A percentile compares a stretch with the other conserved stretches of the same genome.
Conservation (phyloP, 2,888 invertebrate species). For the Platycheirus albimanus region DNA sequence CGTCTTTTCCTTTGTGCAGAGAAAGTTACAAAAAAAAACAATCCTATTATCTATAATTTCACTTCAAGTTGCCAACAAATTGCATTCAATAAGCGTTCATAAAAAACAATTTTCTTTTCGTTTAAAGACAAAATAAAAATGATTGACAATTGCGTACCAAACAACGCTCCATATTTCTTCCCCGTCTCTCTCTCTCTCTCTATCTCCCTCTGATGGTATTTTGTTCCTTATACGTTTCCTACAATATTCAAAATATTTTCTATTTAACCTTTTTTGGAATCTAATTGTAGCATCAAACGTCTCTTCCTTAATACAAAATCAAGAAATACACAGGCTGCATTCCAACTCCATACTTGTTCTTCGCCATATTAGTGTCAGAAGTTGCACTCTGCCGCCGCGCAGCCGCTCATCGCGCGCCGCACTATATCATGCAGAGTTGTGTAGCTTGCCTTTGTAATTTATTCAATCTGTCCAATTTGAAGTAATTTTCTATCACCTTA, state of each 20-base stretch:
- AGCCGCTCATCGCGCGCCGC: too few species aligned
- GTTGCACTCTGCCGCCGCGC: neutral
- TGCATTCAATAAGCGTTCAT: constrained; percentile 12
- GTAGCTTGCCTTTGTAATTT: constrained; percentile 14
- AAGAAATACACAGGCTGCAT: constrained; percentile 29
- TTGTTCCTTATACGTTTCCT: constrained; percentile 16
- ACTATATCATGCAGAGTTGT: too few species aligned
- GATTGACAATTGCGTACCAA: constrained; percentile 44
- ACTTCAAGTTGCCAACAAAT: constrained; percentile 11
- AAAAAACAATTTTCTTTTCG: neutral
- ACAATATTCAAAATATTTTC: constrained; percentile 38
- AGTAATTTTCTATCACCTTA: constrained; percentile 64
- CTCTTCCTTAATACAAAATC: constrained; percentile 19
- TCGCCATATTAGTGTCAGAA: constrained; percentile 27
- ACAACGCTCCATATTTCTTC: neutral
- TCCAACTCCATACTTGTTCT: constrained; percentile 46
- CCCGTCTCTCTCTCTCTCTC: neutral
- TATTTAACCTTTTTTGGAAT: constrained; percentile 42
- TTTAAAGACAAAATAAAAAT: neutral
- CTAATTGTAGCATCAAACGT: constrained; percentile 10
- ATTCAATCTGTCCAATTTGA: constrained; percentile 31
- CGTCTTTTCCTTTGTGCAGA: neutral
- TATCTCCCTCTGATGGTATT: neutral
- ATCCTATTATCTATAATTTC: constrained; percentile 31
- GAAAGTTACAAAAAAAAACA: constrained; percentile 34